phyloP scores from a whole-genome alignment of 2,888 invertebrate species.

The Lepidochrysops patricia region DNA sequence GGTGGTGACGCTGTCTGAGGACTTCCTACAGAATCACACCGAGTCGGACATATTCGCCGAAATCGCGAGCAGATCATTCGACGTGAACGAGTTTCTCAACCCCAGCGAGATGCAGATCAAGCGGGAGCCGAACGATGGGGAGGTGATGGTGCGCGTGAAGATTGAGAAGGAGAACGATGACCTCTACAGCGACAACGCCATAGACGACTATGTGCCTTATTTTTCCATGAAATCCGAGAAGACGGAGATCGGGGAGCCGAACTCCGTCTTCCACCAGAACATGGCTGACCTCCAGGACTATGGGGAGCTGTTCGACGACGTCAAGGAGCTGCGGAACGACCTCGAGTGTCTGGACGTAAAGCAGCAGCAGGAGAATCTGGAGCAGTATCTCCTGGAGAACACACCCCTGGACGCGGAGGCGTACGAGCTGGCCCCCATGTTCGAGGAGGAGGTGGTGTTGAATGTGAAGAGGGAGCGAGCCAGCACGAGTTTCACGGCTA shows the following conservation, averaged over 20 bases:
- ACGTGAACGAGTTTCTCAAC: slow-evolving; percentile 60
- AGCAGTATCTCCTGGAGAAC: slow-evolving; percentile 60
- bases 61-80: slow-evolving; percentile 57
- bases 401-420: slow-evolving; percentile 57
- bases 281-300: slow-evolving; percentile 75
- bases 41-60: slow-evolving; percentile 58
- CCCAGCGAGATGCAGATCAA: slow-evolving; percentile 61
- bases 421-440: slow-evolving; percentile 55
- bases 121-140: slow-evolving; percentile 38
- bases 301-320: slow-evolving; percentile 52
- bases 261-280: slow-evolving; percentile 73
- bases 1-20: slow-evolving; percentile 55
- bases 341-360: slow-evolving; percentile 59
- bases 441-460: slow-evolving; percentile 54
- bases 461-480: slow-evolving; percentile 65
- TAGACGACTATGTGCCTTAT: slow-evolving; percentile 59
- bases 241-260: slow-evolving; percentile 45
- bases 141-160: slow-evolving; percentile 43
- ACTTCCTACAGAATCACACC: slow-evolving; percentile 49
- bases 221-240: slow-evolving; percentile 51
- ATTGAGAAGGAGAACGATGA: slow-evolving; percentile 49
- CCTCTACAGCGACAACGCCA: slow-evolving; percentile 60
- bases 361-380: slow-evolving; percentile 53
- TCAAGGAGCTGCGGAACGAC: slow-evolving; percentile 52
- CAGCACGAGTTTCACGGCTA: slow-evolving; percentile 67